These are phyloP conservation scores for Peucedramus taeniatus DNA, from an alignment of 2,113 vertebrate genomes.

Conservation along the genomic window DNA sequence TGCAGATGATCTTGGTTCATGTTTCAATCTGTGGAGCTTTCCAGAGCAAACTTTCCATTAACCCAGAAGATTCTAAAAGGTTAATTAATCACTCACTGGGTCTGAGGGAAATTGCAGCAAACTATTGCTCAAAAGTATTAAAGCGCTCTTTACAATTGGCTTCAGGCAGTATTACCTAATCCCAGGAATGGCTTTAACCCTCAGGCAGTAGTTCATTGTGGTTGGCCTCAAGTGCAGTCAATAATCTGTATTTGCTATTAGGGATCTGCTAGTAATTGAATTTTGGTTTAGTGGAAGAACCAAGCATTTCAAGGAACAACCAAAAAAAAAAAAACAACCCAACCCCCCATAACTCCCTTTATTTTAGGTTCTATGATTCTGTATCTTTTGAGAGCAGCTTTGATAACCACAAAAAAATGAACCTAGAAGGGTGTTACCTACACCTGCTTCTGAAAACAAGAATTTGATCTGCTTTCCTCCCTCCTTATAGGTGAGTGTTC, in stretches of 20 bases:
- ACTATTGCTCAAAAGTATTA: conserved; percentile 37
- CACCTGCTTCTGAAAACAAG: neutral
- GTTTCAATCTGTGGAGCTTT: conserved; percentile 32
- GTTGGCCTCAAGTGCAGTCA: conserved; percentile 43
- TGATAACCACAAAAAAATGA: neutral
- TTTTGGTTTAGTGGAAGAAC: conserved; percentile 22
- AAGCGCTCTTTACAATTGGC: neutral
- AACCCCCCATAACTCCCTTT: neutral
- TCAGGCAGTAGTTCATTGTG: conserved; percentile 17
- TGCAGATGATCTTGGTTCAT: neutral
- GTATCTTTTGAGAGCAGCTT: neutral
- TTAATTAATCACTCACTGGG: conserved; percentile 48
- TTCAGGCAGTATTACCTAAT: conserved; percentile 37
- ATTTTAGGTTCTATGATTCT: neutral
- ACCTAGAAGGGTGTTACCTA: neutral
- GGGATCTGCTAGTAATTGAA: conserved; percentile 20
- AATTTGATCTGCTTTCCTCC: neutral
- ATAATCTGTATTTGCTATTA: conserved; percentile 46
- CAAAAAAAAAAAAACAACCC: neutral
- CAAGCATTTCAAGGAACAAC: neutral
- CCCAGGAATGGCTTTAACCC: conserved; percentile 18
- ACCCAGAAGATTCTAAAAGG: conserved; percentile 36
- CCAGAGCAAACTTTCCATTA: conserved; percentile 33
- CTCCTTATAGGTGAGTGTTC: neutral
- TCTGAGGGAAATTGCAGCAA: conserved; percentile 45